Conservation (phyloP, 64 coral and sea anemone species). For the Dendrophyllia cribrosa region DNA sequence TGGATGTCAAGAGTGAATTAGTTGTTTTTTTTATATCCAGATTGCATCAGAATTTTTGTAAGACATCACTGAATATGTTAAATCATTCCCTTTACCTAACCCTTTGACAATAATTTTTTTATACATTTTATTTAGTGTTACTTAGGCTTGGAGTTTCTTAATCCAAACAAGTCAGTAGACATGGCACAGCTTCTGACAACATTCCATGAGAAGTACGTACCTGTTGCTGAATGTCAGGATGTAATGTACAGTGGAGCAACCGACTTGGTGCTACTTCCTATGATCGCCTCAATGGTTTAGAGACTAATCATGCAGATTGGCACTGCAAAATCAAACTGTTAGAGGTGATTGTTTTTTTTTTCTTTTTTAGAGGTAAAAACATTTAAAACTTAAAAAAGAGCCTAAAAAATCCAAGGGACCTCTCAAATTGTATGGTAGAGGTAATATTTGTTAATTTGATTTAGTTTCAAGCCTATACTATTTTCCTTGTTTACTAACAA, state of each 20-base stretch:
- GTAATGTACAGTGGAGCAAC: conserved; percentile 42
- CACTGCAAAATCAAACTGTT: conserved; percentile 41
- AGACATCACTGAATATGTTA: background rate
- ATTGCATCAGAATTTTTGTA: too few species aligned
- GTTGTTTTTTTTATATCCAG: too few species aligned
- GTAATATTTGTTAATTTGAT: too few species aligned
- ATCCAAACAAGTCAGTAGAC: conserved; percentile 61
- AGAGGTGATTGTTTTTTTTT: background rate
- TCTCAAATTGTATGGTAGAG: too few species aligned
- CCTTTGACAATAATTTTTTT: background rate
- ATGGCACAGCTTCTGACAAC: conserved; percentile 47
- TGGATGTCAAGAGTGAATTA: too few species aligned
- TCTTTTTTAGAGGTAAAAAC: too few species aligned
- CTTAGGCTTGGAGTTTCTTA: conserved; percentile 47
- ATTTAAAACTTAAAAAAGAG: too few species aligned
- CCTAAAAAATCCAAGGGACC: too few species aligned
- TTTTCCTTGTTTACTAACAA: too few species aligned
- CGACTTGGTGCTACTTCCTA: conserved; percentile 14
- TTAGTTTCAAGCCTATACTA: too few species aligned
- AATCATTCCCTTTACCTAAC: too few species aligned
- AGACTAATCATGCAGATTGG: conserved; percentile 68
- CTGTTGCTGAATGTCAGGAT: background rate
- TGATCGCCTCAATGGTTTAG: conserved; percentile 26
- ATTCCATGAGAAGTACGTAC: conserved; percentile 50
- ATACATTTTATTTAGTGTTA: conserved; percentile 18